Percentiles rank a stretch among this genome's conserved stretches.
Conservation (phyloP, 2,113 vertebrate species). For the Pterophyllum scalare region DNA sequence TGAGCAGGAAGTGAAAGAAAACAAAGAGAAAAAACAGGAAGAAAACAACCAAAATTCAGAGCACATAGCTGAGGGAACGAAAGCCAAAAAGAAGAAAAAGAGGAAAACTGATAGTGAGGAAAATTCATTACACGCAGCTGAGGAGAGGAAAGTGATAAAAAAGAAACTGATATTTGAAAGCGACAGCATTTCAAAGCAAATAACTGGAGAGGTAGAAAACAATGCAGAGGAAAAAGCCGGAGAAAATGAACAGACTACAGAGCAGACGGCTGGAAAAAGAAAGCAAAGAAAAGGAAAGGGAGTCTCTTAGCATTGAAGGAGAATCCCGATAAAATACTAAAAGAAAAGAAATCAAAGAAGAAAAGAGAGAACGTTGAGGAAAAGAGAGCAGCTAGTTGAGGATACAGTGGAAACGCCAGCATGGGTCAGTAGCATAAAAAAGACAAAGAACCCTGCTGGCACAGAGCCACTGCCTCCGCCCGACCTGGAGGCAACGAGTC, state of each 20-base stretch:
- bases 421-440: slow-evolving; percentile 4
- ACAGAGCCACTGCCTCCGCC: background rate
- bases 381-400: background rate
- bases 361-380: background rate
- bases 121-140: background rate
- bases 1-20: slow-evolving; percentile 17
- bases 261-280: slow-evolving; percentile 7
- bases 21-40: background rate
- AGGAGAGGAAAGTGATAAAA: slow-evolving; percentile 2
- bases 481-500: background rate
- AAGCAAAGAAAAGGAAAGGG: slow-evolving; percentile 29
- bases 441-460: slow-evolving; percentile 32
- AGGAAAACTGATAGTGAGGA: background rate
- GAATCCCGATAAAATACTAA: background rate
- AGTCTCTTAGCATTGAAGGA: background rate
- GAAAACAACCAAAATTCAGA: background rate
- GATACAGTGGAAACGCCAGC: background rate
- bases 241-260: background rate
- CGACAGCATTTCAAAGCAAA: background rate
- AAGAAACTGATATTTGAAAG: background rate
- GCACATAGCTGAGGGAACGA: background rate
- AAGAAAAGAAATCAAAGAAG: slow-evolving; percentile 8
- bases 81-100: background rate
- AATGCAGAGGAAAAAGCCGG: background rate
- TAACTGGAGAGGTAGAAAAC: background rate